Conservation (phyloP, 2,888 invertebrate genomes). For the Danaus chrysippus region DNA sequence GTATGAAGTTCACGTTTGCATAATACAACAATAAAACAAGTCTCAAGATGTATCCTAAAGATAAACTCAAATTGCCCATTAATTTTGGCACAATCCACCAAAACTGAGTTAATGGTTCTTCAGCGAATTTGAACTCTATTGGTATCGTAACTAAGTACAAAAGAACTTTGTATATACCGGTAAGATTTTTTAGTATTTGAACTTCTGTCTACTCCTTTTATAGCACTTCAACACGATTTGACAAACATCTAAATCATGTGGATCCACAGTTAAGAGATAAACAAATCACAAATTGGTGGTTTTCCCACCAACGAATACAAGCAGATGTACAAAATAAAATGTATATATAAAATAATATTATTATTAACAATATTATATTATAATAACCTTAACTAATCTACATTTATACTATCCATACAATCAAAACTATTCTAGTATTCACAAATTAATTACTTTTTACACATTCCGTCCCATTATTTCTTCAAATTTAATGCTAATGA, state of each 20-base stretch:
- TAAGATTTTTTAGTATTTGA: conserved; percentile 1
- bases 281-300: conserved; percentile 24
- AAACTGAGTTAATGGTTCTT: conserved; percentile 18
- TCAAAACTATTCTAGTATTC: no score
- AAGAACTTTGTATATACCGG: neutral
- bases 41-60: conserved; percentile 55
- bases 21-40: conserved; percentile 48
- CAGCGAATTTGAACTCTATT: conserved; percentile 21
- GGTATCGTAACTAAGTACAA: conserved; percentile 8
- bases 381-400: no score
- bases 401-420: no score
- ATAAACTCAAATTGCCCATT: conserved; percentile 62
- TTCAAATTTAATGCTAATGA: no score
- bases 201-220: conserved; percentile 31
- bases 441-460: no score
- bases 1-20: conserved; percentile 35
- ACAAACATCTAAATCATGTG: conserved; percentile 30
- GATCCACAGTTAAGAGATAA: conserved; percentile 18
- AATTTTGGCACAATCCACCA: conserved; percentile 31
- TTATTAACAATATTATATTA: neutral
- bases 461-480: no score
- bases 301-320: conserved; percentile 21
- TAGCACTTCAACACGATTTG: conserved; percentile 28
- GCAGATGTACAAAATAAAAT: neutral
- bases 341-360: neutral